Evolutionary conservation across 1,140 invertebrate species (phyloP), one percentile per base, ranked within the genome.

Genomic region (Philaenus spumarius): DNA sequence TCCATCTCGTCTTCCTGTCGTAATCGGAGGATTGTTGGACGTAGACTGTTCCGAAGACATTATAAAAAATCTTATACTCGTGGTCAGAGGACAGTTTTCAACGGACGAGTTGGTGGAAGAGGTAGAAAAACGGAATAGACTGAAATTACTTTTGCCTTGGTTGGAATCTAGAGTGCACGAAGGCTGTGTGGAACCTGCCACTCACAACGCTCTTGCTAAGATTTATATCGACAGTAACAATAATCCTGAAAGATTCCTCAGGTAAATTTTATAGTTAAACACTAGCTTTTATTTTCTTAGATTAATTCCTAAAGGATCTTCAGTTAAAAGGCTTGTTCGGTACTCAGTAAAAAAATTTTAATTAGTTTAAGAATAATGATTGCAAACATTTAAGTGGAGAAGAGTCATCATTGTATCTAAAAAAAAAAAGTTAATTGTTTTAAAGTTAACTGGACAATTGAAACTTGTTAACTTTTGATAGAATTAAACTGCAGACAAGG

Each of bases 151-250:
- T 6, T 76, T 97, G 12, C 93, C 95, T 0, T 99, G 97, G 97
- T 73, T 99, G 62, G 97, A 99, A 72, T 95, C 89, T 3, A 83
- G 97, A 53, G 87, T 97, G 20, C 96, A 98, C 70, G 97, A 99
- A 71, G 94, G 93, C 17, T 93, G 92, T 67, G 86, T 86, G 22
- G 97, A 99, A 69, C 90, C 96, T 20, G 96, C 96, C 5, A 99
- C 97, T 0, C 97, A 99, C 73, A 99, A 99, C 77, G 97, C 97
- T 2, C 74, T 99, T 53, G 97, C 97, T 48, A 99, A 99, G 74
- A 99, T 99, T 66, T 99, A 99, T 77, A 99, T 99, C 65, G 97
- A 99, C 72, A 95, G 94, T 58, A 99, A 99, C 74, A 99, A 99
- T 69, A 99, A 99, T 75, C 95, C 97, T 1, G 97, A 99, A 71